Evolutionary conservation across 2,113 vertebrate genomes (phyloP).

Genomic region (Tympanuchus pallidicinctus): DNA sequence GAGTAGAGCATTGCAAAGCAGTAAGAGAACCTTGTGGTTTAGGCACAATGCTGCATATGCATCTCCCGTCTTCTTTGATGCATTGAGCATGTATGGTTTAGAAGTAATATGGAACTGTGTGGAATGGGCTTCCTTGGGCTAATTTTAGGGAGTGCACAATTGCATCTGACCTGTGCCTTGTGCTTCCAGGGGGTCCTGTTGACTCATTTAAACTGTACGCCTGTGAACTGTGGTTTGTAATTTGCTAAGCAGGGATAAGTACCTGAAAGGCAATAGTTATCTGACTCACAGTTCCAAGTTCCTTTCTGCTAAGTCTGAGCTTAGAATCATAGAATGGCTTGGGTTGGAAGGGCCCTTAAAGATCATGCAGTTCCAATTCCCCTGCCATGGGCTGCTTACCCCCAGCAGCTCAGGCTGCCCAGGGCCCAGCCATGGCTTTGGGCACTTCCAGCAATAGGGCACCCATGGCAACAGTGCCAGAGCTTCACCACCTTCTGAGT

Average conservation of each 20-base stretch:
- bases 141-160: not conserved
- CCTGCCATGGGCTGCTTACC: no score
- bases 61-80: not conserved
- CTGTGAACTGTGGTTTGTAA: not conserved
- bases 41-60: rapidly evolving
- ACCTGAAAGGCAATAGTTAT: not conserved
- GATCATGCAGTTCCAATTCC: no score
- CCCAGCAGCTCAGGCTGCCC: no score
- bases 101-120: not conserved
- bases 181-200: not conserved
- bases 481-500: no score
- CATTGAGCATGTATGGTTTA: rapidly evolving
- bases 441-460: no score
- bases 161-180: not conserved
- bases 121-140: not conserved
- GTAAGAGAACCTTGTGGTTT: not conserved
- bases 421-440: no score
- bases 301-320: not conserved
- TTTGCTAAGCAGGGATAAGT: not conserved
- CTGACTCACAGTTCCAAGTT: not conserved
- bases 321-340: not conserved
- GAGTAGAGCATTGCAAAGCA: not conserved
- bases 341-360: no score
- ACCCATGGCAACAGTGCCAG: no score
- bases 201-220: not conserved